Percentiles rank a stretch among this genome's conserved stretches.
These are phyloP conservation scores for Rhinoraja longicauda DNA, from an alignment of 2,797 vertebrate genomes.

Conservation along the genomic window DNA sequence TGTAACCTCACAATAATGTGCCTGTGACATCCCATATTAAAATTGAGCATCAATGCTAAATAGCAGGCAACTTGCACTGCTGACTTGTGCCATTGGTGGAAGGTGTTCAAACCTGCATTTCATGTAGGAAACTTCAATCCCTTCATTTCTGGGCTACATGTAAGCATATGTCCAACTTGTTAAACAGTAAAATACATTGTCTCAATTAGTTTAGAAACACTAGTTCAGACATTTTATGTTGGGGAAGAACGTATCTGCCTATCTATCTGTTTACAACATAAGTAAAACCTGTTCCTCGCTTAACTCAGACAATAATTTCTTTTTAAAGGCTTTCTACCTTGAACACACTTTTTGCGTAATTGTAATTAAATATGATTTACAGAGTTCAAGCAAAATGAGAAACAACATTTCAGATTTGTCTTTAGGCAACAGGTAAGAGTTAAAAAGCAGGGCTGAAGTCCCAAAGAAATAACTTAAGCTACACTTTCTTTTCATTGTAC, in stretches of 20 bases:
- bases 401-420: neutral
- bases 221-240: neutral
- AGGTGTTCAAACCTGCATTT: neutral
- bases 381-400: neutral
- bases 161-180: neutral
- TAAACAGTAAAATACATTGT: neutral
- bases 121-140: neutral
- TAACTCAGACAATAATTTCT: neutral
- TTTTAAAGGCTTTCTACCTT: neutral
- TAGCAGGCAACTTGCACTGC: neutral
- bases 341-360: too few species aligned
- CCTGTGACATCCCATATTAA: neutral
- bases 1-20: neutral
- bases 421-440: neutral
- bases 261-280: neutral
- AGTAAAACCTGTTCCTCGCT: neutral
- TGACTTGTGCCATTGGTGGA: neutral
- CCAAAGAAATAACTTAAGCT: neutral
- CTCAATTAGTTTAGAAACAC: neutral
- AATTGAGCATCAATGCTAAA: neutral
- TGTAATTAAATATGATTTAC: neutral
- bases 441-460: neutral
- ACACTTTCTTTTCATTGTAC: neutral
- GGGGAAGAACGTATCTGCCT: too few species aligned
- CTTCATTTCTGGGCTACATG: neutral